Conservation (phyloP, 35 echinoderm and acorn worm species). For the Stichopus chloronotus region DNA sequence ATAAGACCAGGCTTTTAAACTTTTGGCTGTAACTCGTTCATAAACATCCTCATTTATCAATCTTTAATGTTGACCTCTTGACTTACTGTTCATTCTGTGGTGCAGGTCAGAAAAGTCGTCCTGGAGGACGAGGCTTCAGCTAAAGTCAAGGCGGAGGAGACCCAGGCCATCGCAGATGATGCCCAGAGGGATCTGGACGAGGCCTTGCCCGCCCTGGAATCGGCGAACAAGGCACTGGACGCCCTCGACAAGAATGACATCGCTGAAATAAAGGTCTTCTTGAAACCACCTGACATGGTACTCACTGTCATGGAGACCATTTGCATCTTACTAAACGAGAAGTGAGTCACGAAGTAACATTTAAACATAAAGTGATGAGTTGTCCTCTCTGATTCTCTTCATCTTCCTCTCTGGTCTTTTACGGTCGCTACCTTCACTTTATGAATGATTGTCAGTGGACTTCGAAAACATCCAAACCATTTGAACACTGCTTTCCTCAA, state of each 20-base stretch:
- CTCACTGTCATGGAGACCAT: slow-evolving; percentile 96
- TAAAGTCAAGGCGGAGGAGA: slow-evolving; percentile 94
- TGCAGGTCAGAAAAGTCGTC: slow-evolving; percentile 92
- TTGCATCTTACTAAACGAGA: slow-evolving; percentile 82
- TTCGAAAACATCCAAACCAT: too few species aligned
- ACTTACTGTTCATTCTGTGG: background rate
- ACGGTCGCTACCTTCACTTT: too few species aligned
- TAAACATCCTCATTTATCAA: too few species aligned
- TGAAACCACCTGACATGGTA: slow-evolving; percentile 95
- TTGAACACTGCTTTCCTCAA: too few species aligned
- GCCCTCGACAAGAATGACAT: slow-evolving; percentile 94
- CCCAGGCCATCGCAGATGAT: slow-evolving; percentile 97
- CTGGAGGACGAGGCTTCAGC: slow-evolving; percentile 90
- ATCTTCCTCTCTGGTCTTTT: too few species aligned
- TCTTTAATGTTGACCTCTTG: too few species aligned
- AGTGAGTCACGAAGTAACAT: slow-evolving; percentile 65
- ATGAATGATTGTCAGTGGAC: too few species aligned
- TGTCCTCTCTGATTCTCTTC: too few species aligned
- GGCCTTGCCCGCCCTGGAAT: slow-evolving; percentile 87
- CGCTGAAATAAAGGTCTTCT: slow-evolving; percentile 93
- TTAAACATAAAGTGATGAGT: background rate
- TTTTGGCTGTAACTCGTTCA: too few species aligned
- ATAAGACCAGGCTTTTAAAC: too few species aligned
- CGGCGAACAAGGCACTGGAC: slow-evolving; percentile 88
- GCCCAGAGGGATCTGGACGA: slow-evolving; percentile 94